phyloP scores from a whole-genome alignment of 2,888 invertebrate genomes.

The Leptopilina myrica region DNA sequence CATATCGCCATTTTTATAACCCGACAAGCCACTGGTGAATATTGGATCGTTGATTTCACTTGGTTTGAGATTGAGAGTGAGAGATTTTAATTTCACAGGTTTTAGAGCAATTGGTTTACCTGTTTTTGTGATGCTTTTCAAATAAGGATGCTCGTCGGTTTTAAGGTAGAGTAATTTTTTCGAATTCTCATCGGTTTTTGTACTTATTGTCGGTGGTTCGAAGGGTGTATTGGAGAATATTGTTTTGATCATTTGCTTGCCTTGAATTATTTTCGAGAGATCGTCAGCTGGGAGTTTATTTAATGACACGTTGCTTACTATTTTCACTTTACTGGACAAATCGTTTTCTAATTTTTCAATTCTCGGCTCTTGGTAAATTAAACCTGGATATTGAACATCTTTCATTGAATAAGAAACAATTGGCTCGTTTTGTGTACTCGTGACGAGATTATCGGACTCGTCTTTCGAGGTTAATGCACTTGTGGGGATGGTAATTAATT shows the following conservation, averaged over 20 bases:
- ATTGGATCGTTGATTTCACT: not conserved
- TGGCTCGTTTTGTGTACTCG: not conserved
- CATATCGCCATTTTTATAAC: not conserved
- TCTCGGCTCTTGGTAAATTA: constrained; percentile 28
- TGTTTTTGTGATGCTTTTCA: constrained; percentile 32
- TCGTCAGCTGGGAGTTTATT: not conserved
- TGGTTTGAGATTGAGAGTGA: constrained; percentile 6
- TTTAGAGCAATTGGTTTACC: constrained; percentile 37
- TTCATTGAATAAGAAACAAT: not conserved
- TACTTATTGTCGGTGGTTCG: not conserved
- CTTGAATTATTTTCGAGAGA: too few species aligned
- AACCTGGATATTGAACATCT: constrained; percentile 34
- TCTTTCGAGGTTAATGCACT: not conserved
- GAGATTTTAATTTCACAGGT: constrained; percentile 20
- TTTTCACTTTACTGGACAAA: not conserved
- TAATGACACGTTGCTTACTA: not conserved
- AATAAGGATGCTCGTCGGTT: constrained; percentile 10
- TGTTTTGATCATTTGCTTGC: too few species aligned
- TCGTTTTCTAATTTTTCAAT: not conserved
- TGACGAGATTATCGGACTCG: not conserved
- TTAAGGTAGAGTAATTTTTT: not conserved
- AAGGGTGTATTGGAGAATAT: too few species aligned
- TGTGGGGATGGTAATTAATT: constrained; percentile 55
- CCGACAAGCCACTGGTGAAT: not conserved
- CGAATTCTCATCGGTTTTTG: not conserved